Base-by-base conservation (phyloP, 2,113 vertebrate genomes). In the Crypturellus undulatus region DNA sequence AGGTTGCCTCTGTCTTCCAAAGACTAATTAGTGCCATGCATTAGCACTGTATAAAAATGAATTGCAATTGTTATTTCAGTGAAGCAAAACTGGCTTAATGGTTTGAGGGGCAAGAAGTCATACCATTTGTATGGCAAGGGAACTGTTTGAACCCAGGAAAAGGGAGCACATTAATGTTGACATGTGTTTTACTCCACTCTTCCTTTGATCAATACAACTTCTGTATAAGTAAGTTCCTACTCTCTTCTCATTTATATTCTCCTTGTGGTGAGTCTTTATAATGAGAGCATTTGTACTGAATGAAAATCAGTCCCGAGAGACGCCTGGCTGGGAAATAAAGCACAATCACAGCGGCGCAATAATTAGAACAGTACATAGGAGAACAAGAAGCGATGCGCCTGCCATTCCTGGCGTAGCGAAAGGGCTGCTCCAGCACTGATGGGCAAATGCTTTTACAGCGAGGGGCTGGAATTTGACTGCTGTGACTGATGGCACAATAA, bases 161-260 rank as follows among this genome's bases (percentile, higher is more conserved):
- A 7, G 58, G 59, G 40, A 86, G 54, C 58, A 12, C 3, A 5
- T 89, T 93, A 86, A 94, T 81, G 76, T 79, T 85, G n/a, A n/a
- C 70, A 56, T 76, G 77, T 62, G n/a, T 92, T 86, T 75, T 92
- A 38, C 69, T 89, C 81, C 36, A 14, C 80, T 77, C 6, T 84
- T 95, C 60, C 75, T 95, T 96, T 94, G 80, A 96, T 94, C 84
- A 83, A 43, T 65, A 36, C 43, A 79, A 52, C 84, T 93, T 94
- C 87, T 84, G 54, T 54, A 75, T 51, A 85, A 84, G 91, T 65
- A 89, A 89, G 42, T 63, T 89, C 75, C 92, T 82, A 80, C 73
- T 3, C 45, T 94, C 87, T 84, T 36, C 86, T 97, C 92, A 95
- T 97, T 96, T 95, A 14, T 90, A 97, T 96, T 95, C 96, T 95